Base-by-base conservation (phyloP, 2,113 vertebrate species). In the Lanius ludovicianus region DNA sequence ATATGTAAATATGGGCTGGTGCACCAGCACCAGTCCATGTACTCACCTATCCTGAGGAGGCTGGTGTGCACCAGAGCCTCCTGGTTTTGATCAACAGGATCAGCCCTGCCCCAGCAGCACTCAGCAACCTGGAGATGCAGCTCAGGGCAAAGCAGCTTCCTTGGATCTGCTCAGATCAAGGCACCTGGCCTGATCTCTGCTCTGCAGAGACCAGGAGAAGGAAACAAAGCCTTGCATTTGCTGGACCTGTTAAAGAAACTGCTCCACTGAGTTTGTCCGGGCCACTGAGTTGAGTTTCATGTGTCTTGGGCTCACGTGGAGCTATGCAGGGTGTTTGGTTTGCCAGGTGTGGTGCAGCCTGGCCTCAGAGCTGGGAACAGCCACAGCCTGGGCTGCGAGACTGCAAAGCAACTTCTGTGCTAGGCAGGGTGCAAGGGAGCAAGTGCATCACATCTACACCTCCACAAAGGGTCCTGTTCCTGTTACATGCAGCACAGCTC, bases 401-500 rank as follows among this genome's bases (percentile, higher is more conserved):
- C 13, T 49, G 64, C 64, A 63, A 7, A 68, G 39, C 35, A 44
- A 5, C 50, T 52, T 30, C 68, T 69, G 35, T 21, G 16, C 57
- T 20, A 6, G 69, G 57, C 82, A 92, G 39, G 19, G 39, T 31
- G 42, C 8, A 60, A 53, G 35, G 60, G 18, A 83, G 22, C 0
- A 1, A 57, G 27, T 0, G 7, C 84, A 31, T 31, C 81, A 52
- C 80, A 39, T 22, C 31, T 33, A 49, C 2, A n/a, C 22, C 20
- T 74, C 64, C 50, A 15, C 64, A 46, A 39, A 20, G 11, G 25
- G 28, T 27, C 44, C 50, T 84, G 77, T 69, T 70, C 64, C 60
- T 70, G 41, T 19, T 22, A 35, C 15, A 46, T 25, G 7, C 0
- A 0, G 19, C 3, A 2, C 20, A 52, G 79, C 0, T 7, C 74